Evolutionary conservation across 2,888 invertebrate genomes (phyloP), one percentile per base, ranked within the genome.

Genomic region (Platycheirus rosarum): DNA sequence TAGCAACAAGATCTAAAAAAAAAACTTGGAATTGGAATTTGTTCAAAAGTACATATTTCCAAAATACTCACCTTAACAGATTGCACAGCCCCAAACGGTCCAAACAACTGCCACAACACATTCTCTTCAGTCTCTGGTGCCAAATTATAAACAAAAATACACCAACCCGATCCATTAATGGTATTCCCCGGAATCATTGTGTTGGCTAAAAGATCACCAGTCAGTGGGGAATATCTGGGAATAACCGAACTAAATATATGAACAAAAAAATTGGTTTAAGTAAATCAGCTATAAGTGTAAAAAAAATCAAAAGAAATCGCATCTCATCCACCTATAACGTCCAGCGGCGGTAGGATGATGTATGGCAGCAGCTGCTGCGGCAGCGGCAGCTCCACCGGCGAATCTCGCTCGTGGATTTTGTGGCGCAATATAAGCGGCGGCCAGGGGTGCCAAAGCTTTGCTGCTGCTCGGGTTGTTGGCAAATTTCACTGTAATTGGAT

Each of bases 11-110:
- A 6, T 26, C 2, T 32, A 32, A 32, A 32, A 32, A 32, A 6
- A 8, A 32, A 23, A 57, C 40, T 44, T n/a, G n/a, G n/a, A n/a
- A n/a, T n/a, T n/a, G n/a, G n/a, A n/a, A n/a, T n/a, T n/a, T n/a
- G n/a, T n/a, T n/a, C n/a, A n/a, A n/a, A n/a, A n/a, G n/a, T n/a
- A n/a, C n/a, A n/a, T n/a, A 11, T 23, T 44, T 18, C 18, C 0
- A 3, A 11, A 62, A 48, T 48, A 57, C 84, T 95, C 88, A 98
- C 97, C 93, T 98, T 98, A 87, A 98, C 98, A 91, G 96, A 97
- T 92, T 98, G 97, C 88, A 98, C 98, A 86, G 98, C 98, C 87
- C 98, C 98, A 89, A 98, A 98, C 18, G 98, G 98, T 77, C 98
- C 98, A 92, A 98, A 98, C 86, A 98, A 93, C 91, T 98, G 97